These are phyloP conservation scores for Euthynnus affinis DNA, from an alignment of 2,797 vertebrate species.

Conservation along the genomic window DNA sequence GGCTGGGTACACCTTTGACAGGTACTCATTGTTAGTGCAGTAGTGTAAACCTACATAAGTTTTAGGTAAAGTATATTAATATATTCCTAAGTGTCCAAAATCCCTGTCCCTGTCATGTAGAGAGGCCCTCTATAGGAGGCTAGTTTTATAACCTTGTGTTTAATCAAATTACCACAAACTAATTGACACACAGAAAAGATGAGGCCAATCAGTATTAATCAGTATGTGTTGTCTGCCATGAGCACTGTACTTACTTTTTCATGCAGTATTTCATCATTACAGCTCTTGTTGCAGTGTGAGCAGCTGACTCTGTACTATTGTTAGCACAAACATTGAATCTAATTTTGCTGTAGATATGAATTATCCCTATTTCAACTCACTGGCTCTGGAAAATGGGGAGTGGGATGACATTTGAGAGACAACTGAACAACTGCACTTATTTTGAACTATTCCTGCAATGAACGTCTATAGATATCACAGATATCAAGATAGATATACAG, in stretches of 20 bases:
- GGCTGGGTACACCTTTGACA: no score
- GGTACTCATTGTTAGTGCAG: not conserved
- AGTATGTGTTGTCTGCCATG: not conserved
- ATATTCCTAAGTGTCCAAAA: not conserved
- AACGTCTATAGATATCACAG: not conserved
- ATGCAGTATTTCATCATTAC: slow-evolving; percentile 38
- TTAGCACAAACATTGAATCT: slow-evolving; percentile 61
- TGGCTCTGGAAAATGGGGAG: slow-evolving; percentile 16
- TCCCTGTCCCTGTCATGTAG: not conserved
- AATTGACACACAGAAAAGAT: not conserved
- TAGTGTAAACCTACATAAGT: not conserved
- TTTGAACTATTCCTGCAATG: slow-evolving; percentile 10
- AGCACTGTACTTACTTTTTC: slow-evolving; percentile 15
- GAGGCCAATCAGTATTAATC: not conserved
- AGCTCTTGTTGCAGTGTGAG: slow-evolving; percentile 47
- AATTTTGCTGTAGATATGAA: slow-evolving; percentile 58
- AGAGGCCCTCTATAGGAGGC: not conserved
- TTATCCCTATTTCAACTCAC: slow-evolving; percentile 36
- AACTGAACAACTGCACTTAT: slow-evolving; percentile 10
- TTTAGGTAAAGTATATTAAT: not conserved
- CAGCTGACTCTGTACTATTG: slow-evolving; percentile 54
- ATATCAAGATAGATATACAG: not conserved
- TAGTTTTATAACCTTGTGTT: not conserved
- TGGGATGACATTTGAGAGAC: slow-evolving; percentile 10
- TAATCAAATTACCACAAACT: not conserved